Evolutionary conservation across 2,888 invertebrate species (phyloP), one percentile per base, ranked within the genome.

Genomic region (Ctenicera cuprea): DNA sequence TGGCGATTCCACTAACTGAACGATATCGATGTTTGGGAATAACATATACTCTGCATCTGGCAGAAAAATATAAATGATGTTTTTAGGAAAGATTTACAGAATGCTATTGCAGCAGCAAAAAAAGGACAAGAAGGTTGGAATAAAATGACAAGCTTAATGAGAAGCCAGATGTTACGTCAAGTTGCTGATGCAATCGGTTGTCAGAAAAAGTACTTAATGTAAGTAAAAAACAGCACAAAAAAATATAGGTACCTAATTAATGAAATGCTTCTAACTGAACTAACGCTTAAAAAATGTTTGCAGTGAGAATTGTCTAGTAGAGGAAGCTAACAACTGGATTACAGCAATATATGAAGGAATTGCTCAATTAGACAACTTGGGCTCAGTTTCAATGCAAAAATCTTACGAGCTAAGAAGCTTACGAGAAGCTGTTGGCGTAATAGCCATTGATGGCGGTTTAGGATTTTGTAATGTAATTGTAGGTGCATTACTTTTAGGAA

Each of bases 61-160:
- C 18, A 22, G 22, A 50, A 50, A 18, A 50, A 20, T 22, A 20
- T 12, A 50, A 3, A 2, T 4, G 18, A 9, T 5, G n/a, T 20
- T 59, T 59, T 43, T 22, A 62, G 62, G 20, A 14, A 37, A 1
- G 88, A 88, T 79, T 82, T 89, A 12, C 82, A 87, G 61, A 88
- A 87, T 82, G 88, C 88, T 37, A 87, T 90, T 1, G 88, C 87
- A 74, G 85, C 85, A n/a, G 89, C 90, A 3, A 87, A 86, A 73
- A 87, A 86, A 78, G 88, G 88, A 12, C 87, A 87, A 41, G 82
- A 85, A 38, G 84, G 83, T 81, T 89, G 85, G 85, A 77, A 67
- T 20, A 83, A 81, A 76, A 63, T 77, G 8, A 38, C 80, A 11
- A 70, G 59, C 12, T 71, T 80, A 16, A 71, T 76, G 12, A 80